Base-by-base conservation (phyloP, 1,140 invertebrate genomes). In the Trichonephila inaurata region DNA sequence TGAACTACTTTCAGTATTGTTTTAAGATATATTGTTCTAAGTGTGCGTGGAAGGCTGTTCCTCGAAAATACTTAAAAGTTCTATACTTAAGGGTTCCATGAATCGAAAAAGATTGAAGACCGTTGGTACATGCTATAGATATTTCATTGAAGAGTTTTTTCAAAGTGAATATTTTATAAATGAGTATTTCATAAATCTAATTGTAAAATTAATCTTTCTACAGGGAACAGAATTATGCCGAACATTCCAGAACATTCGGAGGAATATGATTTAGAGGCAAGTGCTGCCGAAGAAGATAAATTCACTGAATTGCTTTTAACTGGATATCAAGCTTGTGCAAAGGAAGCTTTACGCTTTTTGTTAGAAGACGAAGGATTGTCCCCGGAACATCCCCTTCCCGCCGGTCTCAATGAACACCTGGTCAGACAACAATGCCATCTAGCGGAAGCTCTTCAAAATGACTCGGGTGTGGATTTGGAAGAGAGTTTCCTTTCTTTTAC, bases 331-430 rank as follows among this genome's bases (percentile, higher is more conserved):
- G 95, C 94, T n/a, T 95, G 95, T 83, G 95, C 95, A 6, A 91
- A 94, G 4, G 95, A 95, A 94, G 95, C 95, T 61, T 64, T 95
- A 51, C 91, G 95, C 12, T 95, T 95, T 94, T 89, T 95, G 24
- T 77, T 95, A 6, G 95, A 95, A 33, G 95, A 94, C 18, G 95
- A 95, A 93, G 88, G 95, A 44, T 40, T 95, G 24, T 51, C 95
- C 7, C 85, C 90, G 14, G 94, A 95, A 40, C 94, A 95, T 92
- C 95, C 95, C 7, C 18, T 95, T 7, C 94, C 95, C 33, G 72
- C 95, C 16, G 95, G 95, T 66, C 92, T 95, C 6, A 58, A 89
- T 33, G 83, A 95, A 81, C 95, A 95, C 94, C 93, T 95, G 24
- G 33, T 89, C 44, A 94, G 94, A 33, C 94, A 95, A n/a, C 94